Percentiles rank a stretch among this genome's conserved stretches.
Conservation (phyloP, 2,888 invertebrate species). For the Dastarcus helophoroides region DNA sequence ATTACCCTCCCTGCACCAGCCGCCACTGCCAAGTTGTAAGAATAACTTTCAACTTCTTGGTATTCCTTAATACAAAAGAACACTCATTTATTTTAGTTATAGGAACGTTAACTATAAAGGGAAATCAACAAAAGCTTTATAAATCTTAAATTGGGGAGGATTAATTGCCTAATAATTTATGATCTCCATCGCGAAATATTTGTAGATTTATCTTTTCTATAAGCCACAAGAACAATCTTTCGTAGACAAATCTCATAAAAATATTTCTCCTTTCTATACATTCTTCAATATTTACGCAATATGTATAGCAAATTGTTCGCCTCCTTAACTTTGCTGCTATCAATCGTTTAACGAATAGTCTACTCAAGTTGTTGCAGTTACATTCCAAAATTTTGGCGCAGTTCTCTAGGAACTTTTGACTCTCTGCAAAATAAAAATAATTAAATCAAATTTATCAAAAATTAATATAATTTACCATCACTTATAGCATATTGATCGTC, state of each 20-base stretch:
- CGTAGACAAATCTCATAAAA: constrained; percentile 34
- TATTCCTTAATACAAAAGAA: too few species aligned
- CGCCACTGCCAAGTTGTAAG: too few species aligned
- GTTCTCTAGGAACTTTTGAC: constrained; percentile 22
- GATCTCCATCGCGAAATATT: constrained; percentile 17
- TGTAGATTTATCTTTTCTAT: constrained; percentile 25
- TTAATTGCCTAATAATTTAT: constrained; percentile 25
- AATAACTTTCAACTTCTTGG: too few species aligned
- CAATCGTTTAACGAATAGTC: constrained; percentile 26
- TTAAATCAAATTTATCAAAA: constrained; percentile 1
- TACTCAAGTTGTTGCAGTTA: constrained; percentile 17
- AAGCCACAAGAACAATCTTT: constrained; percentile 31
- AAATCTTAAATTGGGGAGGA: neutral
- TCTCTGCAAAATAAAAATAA: constrained; percentile 18
- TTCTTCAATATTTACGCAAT: constrained; percentile 27
- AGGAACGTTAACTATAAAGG: too few species aligned
- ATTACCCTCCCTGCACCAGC: too few species aligned
- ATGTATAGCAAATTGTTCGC: constrained; percentile 25
- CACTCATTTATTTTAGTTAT: too few species aligned
- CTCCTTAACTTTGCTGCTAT: constrained; percentile 25
- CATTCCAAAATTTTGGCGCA: constrained; percentile 21
- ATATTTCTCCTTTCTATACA: constrained; percentile 33
- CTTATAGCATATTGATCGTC: constrained; percentile 14
- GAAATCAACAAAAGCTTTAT: too few species aligned
- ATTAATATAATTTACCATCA: constrained; percentile 7